These are phyloP conservation scores for Iselma pallidipennis DNA, from an alignment of 2,888 invertebrate species.

Conservation along the genomic window DNA sequence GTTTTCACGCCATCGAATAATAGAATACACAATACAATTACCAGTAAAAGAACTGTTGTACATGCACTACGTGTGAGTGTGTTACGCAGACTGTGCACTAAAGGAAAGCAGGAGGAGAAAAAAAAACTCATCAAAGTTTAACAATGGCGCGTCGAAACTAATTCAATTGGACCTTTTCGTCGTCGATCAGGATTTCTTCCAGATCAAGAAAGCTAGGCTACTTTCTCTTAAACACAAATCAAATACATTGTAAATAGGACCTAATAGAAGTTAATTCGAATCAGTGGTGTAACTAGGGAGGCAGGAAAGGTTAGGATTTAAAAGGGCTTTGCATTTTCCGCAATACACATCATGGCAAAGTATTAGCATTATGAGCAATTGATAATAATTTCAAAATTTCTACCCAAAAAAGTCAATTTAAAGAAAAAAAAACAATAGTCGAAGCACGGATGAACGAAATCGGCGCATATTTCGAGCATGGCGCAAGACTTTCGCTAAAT, in stretches of 20 bases:
- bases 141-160: conserved; percentile 1
- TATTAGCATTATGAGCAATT: too few relatives aligned
- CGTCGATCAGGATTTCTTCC: neutral
- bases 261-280: conserved; percentile 2
- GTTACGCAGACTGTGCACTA: neutral
- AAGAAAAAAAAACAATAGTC: too few relatives aligned
- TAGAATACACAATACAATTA: conserved; percentile 7
- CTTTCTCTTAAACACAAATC: neutral
- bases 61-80: neutral
- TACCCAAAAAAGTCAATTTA: too few relatives aligned
- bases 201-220: conserved; percentile 1
- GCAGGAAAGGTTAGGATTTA: neutral
- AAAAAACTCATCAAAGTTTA: conserved; percentile 7
- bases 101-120: neutral
- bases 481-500: too few relatives aligned
- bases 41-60: conserved; percentile 3
- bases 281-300: neutral
- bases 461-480: too few relatives aligned
- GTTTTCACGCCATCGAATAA: conserved; percentile 9
- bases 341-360: too few relatives aligned
- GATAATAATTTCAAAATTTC: too few relatives aligned
- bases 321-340: too few relatives aligned
- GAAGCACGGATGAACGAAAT: too few relatives aligned
- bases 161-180: neutral
- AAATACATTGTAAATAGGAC: neutral